These are phyloP conservation scores for Scytalopus superciliaris DNA, from an alignment of 2,113 vertebrate species.

Conservation along the genomic window DNA sequence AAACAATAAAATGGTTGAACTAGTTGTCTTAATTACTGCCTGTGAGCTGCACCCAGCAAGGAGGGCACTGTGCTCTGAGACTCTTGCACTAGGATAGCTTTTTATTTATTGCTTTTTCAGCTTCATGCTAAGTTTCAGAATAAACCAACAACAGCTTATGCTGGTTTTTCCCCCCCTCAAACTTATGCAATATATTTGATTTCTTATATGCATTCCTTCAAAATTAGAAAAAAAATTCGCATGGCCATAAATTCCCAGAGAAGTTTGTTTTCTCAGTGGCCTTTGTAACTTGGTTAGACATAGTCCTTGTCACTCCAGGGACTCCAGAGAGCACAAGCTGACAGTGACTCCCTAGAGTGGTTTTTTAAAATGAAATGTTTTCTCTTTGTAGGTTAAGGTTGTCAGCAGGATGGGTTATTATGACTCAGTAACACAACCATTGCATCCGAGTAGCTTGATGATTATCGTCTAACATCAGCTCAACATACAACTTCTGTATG, in stretches of 20 bases:
- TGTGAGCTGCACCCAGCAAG: accelerated
- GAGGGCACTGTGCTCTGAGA: background rate
- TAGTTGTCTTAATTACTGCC: background rate
- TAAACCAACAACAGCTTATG: background rate
- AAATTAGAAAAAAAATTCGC: background rate
- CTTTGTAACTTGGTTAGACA: background rate
- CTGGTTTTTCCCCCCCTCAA: accelerated
- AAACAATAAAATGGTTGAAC: background rate
- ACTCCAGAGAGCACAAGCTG: background rate
- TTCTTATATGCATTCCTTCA: background rate
- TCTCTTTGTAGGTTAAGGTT: background rate
- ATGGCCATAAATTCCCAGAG: background rate
- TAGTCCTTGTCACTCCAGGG: background rate
- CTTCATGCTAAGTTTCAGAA: background rate
- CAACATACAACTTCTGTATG: background rate
- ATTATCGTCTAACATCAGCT: background rate
- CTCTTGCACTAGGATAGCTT: background rate
- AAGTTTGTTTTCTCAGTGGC: background rate
- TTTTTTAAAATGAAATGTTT: background rate
- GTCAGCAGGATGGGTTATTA: background rate
- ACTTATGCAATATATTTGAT: background rate
- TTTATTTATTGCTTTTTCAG: background rate
- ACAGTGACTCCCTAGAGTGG: background rate
- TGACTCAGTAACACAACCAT: accelerated
- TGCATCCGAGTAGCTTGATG: accelerated